These are phyloP conservation scores for Phasia obesa DNA, from an alignment of 2,888 invertebrate species.

Conservation along the genomic window DNA sequence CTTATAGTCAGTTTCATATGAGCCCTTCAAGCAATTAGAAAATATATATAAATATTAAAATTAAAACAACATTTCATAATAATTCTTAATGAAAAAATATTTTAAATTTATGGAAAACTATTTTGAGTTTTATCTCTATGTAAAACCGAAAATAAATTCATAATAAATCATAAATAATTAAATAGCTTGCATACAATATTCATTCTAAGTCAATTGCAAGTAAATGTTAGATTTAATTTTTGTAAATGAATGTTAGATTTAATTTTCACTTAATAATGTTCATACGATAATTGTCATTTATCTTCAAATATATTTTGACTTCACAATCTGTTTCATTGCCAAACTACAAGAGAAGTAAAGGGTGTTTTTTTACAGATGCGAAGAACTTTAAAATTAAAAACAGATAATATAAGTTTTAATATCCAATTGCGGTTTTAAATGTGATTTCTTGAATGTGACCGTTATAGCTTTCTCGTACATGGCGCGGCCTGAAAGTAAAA, in stretches of 20 bases:
- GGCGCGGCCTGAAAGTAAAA: too few relatives aligned
- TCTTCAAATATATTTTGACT: conserved; percentile 24
- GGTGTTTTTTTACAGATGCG: background rate
- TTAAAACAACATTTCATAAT: background rate
- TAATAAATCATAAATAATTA: conserved; percentile 1
- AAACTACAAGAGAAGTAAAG: background rate
- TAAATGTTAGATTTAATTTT: background rate
- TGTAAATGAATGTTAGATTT: background rate
- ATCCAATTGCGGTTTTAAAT: too few relatives aligned
- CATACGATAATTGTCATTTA: conserved; percentile 35
- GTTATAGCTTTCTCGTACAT: too few relatives aligned
- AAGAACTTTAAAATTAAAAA: too few relatives aligned
- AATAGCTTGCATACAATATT: background rate
- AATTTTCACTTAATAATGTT: background rate
- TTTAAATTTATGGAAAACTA: too few relatives aligned
- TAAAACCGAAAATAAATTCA: too few relatives aligned
- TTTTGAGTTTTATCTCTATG: too few relatives aligned
- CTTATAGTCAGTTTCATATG: conserved; percentile 95
- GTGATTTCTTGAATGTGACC: too few relatives aligned
- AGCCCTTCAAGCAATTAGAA: conserved; percentile 83
- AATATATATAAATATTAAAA: background rate
- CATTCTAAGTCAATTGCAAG: conserved; percentile 1
- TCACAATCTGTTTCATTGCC: conserved; percentile 6
- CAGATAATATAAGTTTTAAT: too few relatives aligned
- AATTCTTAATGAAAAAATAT: too few relatives aligned